A percentile compares a stretch with the other conserved stretches of the same genome.
phyloP scores from a whole-genome alignment of 1,140 invertebrate genomes.

The Drosophila cardini region DNA sequence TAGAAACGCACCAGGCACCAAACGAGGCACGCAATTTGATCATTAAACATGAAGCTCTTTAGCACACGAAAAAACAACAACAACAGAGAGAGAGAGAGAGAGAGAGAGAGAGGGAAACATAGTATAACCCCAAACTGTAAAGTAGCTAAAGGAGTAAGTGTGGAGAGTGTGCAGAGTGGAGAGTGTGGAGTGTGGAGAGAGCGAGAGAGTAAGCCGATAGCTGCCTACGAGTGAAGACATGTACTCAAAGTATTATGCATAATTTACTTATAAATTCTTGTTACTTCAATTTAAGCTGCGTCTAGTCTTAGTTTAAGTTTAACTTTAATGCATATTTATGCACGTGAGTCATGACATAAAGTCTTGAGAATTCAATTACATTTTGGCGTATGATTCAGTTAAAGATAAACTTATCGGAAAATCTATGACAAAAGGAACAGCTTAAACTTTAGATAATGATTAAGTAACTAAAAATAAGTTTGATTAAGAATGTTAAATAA shows the following conservation, averaged over 20 bases:
- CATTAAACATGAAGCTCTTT: constrained; percentile 83
- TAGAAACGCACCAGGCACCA: constrained; percentile 62
- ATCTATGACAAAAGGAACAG: too few species aligned
- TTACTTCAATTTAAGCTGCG: constrained; percentile 5
- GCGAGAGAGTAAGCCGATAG: constrained; percentile 19
- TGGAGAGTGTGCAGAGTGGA: constrained; percentile 16
- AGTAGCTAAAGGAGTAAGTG: constrained; percentile 18
- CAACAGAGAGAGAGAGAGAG: too few species aligned
- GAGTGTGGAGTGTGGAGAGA: constrained; percentile 26
- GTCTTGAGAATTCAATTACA: not conserved
- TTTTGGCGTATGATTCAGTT: not conserved
- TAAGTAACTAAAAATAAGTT: too few species aligned
- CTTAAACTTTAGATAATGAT: too few species aligned
- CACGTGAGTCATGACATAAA: not conserved
- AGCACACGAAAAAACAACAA: constrained; percentile 65
- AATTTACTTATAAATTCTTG: constrained; percentile 74
- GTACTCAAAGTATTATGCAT: constrained; percentile 58
- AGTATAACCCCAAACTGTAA: constrained; percentile 12
- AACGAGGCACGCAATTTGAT: constrained; percentile 79
- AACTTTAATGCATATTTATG: not conserved
- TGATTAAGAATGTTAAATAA: too few species aligned
- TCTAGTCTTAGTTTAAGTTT: not conserved
- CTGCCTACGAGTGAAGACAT: constrained; percentile 6
- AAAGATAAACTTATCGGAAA: not conserved
- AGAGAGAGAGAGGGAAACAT: too few species aligned